phyloP scores from a whole-genome alignment of 2,888 invertebrate species.

The Cistogaster globosa region DNA sequence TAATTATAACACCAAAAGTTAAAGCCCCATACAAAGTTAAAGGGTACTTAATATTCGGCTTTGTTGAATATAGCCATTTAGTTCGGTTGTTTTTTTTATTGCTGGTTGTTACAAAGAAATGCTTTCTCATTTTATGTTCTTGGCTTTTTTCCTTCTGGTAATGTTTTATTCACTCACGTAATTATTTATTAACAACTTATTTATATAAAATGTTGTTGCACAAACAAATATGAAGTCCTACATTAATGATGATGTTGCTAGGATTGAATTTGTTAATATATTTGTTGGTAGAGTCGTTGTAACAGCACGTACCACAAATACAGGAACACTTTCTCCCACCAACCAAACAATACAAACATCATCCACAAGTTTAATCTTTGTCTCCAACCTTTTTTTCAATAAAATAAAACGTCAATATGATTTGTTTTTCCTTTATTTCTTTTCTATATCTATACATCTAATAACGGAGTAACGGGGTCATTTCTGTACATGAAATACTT shows the following conservation, averaged over 20 bases:
- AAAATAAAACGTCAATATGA: neutral
- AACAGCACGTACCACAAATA: slow-evolving; percentile 45
- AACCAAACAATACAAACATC: slow-evolving; percentile 20
- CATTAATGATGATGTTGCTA: slow-evolving; percentile 66
- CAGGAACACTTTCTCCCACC: slow-evolving; percentile 55
- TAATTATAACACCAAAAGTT: too few relatives aligned
- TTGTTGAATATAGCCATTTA: too few relatives aligned
- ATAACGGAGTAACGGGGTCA: too few relatives aligned
- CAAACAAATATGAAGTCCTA: slow-evolving; percentile 21
- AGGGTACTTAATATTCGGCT: slow-evolving; percentile 2
- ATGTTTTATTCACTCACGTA: slow-evolving; percentile 34
- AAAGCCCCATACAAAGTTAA: too few relatives aligned
- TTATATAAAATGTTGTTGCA: slow-evolving; percentile 24
- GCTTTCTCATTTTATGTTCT: slow-evolving; percentile 63
- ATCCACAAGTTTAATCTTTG: slow-evolving; percentile 24
- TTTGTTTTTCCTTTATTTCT: neutral
- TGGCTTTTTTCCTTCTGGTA: slow-evolving; percentile 36
- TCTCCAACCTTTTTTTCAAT: neutral
- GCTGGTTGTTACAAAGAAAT: slow-evolving; percentile 63
- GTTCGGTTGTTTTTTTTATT: slow-evolving; percentile 31
- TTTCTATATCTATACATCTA: too few relatives aligned
- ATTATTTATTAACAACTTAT: slow-evolving; percentile 22
- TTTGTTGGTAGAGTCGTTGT: slow-evolving; percentile 42
- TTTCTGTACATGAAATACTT: too few relatives aligned
- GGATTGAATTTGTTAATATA: slow-evolving; percentile 31